Evolutionary conservation across 2,888 invertebrate species (phyloP).

Genomic region (Trilocha varians): DNA sequence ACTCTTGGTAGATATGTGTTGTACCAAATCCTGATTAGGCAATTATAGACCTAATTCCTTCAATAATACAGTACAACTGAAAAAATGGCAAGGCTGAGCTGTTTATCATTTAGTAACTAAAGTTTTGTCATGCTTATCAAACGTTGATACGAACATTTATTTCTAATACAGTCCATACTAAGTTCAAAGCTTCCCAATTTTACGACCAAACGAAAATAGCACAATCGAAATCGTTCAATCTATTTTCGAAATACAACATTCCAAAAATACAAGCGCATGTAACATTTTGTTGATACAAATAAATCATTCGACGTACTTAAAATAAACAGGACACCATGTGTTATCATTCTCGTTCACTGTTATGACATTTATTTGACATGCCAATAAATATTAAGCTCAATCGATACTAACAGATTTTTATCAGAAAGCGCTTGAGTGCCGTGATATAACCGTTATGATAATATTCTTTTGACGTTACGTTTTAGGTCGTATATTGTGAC

Average conservation of each 20-base stretch:
- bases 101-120: too few species aligned
- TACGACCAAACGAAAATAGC: background rate
- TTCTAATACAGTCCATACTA: background rate
- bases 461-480: too few species aligned
- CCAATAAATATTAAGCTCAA: conserved; percentile 9
- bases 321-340: conserved; percentile 5
- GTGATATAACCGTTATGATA: background rate
- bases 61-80: too few species aligned
- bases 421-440: background rate
- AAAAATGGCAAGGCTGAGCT: too few species aligned
- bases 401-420: conserved; percentile 4
- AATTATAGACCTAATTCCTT: too few species aligned
- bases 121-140: too few species aligned
- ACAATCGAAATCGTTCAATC: background rate
- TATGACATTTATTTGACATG: conserved; percentile 6
- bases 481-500: too few species aligned
- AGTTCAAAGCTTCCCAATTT: background rate
- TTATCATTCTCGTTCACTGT: conserved; percentile 1
- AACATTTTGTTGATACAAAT: conserved; percentile 4
- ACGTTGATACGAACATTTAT: too few species aligned
- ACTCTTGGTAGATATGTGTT: too few species aligned
- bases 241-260: conserved; percentile 1
- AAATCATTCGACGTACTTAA: conserved; percentile 8
- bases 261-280: conserved; percentile 6
- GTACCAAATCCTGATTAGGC: too few species aligned